Base-by-base conservation (phyloP, 2,113 vertebrate species). In the Antigone vipio region DNA sequence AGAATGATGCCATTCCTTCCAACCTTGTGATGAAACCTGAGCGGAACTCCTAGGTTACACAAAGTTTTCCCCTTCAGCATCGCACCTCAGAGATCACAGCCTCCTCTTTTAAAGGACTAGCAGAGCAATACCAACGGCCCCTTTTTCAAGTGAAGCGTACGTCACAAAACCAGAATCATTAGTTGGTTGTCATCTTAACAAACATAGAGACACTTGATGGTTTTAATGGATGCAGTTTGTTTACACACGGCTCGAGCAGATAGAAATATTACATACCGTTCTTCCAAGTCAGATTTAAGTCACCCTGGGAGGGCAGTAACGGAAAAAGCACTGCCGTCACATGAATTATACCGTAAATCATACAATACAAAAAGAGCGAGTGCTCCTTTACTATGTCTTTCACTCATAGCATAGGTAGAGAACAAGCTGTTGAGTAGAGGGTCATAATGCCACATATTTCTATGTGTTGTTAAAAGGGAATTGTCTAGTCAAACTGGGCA, bases 401-500 rank as follows among this genome's bases (percentile, higher is more conserved):
- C 74, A 47, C 60, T 90, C 21, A 6, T 8, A 69, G 68, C 17
- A 6, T 67, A 85, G 22, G n/a, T 27, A 53, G 69, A 88, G 74
- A 93, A 66, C 30, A 13, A 6, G 2, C 71, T 85, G 27, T 71
- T 64, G 63, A 40, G n/a, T 34, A 20, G 78, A 81, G 35, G 42
- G 30, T 60, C 9, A 1, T 56, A 77, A 23, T 40, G 26, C 85
- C 27, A n/a, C 47, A 11, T 52, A 52, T 74, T 93, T 91, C 79
- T 88, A 1, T 53, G 47, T 83, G 35, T 68, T 68, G 40, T 94
- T 94, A 38, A 76, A 85, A 94, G 58, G 27, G 45, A 95, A 82
- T 85, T 87, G 74, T 89, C 77, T 95, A 78, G 80, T 93, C 77
- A 92, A 83, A 85, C 77, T 50, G 74, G 45, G 73, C n/a, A 79